A percentile compares a stretch with the other conserved stretches of the same genome.
phyloP scores from a whole-genome alignment of 2,113 vertebrate species.

The Ailurus styani region DNA sequence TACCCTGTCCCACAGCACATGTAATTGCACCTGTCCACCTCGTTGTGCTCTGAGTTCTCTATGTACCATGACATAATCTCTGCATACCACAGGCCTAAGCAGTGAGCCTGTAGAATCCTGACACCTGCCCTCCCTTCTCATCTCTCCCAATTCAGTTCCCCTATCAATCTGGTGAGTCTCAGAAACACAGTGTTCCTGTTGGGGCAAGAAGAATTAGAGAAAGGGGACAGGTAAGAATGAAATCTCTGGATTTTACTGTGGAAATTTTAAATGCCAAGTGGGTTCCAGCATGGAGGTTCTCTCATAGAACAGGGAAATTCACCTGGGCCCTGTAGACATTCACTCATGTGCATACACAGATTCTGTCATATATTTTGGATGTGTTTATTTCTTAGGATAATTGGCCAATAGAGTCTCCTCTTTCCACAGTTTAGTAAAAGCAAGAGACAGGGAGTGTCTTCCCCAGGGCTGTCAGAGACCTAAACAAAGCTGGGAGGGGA shows the following conservation, averaged over 20 bases:
- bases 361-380: not conserved
- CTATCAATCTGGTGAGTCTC: not conserved
- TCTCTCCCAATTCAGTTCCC: not conserved
- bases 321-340: not conserved
- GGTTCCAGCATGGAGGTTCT: not conserved
- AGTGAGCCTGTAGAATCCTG: not conserved
- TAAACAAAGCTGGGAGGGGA: not conserved
- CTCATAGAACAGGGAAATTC: not conserved
- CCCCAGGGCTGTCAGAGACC: not conserved
- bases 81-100: not conserved
- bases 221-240: not conserved
- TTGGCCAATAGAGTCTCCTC: not conserved
- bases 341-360: not conserved
- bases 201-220: not conserved
- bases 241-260: not conserved
- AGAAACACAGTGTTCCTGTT: not conserved
- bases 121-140: not conserved
- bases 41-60: not conserved
- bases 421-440: not conserved
- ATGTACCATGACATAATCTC: no score
- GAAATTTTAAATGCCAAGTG: not conserved
- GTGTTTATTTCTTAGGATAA: constrained; percentile 59
- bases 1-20: accelerated
- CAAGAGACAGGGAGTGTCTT: not conserved
- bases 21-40: no score